These are phyloP conservation scores for Limnephilus marmoratus DNA, from an alignment of 2,888 invertebrate species.

Conservation along the genomic window DNA sequence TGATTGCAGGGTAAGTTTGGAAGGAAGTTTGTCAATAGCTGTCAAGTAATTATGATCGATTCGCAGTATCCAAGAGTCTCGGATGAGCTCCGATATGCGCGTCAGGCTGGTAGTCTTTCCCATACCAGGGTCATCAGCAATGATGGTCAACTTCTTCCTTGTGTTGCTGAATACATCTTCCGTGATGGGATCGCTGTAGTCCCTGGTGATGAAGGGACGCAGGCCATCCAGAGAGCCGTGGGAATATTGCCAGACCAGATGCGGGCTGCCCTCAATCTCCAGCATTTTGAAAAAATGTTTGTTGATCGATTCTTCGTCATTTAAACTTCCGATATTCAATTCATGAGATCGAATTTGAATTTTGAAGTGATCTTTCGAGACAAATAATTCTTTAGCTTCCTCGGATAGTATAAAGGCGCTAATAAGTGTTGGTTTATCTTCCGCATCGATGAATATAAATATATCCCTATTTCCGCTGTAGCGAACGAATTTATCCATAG, in stretches of 20 bases:
- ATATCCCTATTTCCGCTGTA: background rate
- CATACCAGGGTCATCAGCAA: slow-evolving; percentile 3
- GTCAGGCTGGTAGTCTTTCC: background rate
- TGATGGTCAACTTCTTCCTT: background rate
- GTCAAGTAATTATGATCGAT: background rate
- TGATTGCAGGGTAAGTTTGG: background rate
- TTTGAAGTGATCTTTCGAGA: no score
- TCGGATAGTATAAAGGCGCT: background rate
- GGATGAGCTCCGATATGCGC: background rate
- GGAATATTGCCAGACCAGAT: background rate
- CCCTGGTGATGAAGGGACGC: background rate
- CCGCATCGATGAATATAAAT: background rate
- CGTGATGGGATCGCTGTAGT: background rate
- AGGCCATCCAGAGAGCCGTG: background rate
- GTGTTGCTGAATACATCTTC: background rate
- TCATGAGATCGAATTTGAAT: background rate
- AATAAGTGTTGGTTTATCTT: background rate
- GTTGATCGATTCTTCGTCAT: background rate
- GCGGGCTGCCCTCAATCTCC: background rate
- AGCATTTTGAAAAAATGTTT: background rate
- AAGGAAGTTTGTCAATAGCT: background rate
- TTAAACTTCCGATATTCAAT: background rate
- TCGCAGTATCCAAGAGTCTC: background rate
- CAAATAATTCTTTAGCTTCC: no score
- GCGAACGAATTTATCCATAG: background rate